Evolutionary conservation across 2,888 invertebrate genomes (phyloP), one percentile per base, ranked within the genome.

Genomic region (Scaptomyza flava): DNA sequence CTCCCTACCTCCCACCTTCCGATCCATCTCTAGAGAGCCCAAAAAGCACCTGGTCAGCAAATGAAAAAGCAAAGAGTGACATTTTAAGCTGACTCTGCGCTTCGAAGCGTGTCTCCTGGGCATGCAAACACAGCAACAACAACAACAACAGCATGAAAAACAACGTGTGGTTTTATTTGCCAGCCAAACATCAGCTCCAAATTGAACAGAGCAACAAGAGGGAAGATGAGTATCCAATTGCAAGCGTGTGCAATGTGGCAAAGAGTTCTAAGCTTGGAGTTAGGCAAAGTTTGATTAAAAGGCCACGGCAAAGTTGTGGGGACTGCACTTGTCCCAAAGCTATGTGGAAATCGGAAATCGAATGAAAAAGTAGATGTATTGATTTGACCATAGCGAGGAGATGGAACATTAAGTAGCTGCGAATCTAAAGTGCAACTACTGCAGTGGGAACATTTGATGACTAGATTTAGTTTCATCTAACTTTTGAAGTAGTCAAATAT

Each of bases 231-330:
- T n/a, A 31, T 12, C 43, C 64, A 73, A 77, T 70, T 62, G 51
- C 11, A 42, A 50, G 43, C 52, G 23, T 45, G 53, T 52, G 50
- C 31, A 38, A 20, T 33, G 48, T 52, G 64, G 45, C 41, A 68
- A 45, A 38, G 11, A 62, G 48, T 62, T 67, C 30, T 43, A 38
- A 38, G 36, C 65, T 52, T 17, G 60, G 6, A 38, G 2, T 31
- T 23, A 6, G 33, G 38, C 38, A 34, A 52, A 65, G 68, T 69
- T 69, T 71, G 52, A 85, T 74, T 67, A 69, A 68, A 72, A 68
- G 48, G 54, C 48, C 52, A 38, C 31, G 17, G 14, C 17, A 38
- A 7, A 33, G 53, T 30, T 17, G 14, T 11, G 9, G 6, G 8
- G 20, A 12, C n/a, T 31, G n/a, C 38, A 36, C n/a, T 23, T 27